These are phyloP conservation scores for Lemur catta DNA, from an alignment of 2,797 vertebrate genomes.

Conservation along the genomic window DNA sequence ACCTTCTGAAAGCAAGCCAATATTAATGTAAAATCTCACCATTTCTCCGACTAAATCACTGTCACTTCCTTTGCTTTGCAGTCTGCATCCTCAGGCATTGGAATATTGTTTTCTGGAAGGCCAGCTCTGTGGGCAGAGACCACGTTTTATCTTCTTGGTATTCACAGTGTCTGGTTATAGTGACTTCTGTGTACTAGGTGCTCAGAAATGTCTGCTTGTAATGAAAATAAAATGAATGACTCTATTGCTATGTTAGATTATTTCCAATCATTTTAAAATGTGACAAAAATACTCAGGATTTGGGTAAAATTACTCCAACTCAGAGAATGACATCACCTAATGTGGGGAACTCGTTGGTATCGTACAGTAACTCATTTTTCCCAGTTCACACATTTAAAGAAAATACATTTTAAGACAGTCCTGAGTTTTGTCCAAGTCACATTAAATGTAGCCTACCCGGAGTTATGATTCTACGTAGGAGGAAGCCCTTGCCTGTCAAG, in stretches of 20 bases:
- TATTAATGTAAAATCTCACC: neutral
- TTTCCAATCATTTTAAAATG: slow-evolving; percentile 31
- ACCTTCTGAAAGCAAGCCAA: neutral
- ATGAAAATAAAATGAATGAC: neutral
- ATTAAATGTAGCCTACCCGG: neutral
- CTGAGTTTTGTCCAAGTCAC: neutral
- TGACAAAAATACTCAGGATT: neutral
- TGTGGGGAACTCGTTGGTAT: neutral
- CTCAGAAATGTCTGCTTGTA: neutral
- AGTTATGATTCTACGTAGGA: neutral
- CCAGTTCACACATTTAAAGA: neutral
- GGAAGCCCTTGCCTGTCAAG: neutral
- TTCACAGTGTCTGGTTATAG: neutral
- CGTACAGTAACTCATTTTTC: neutral
- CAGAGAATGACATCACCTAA: neutral
- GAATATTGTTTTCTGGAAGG: neutral
- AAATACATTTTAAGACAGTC: slow-evolving; percentile 14
- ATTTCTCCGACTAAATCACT: neutral
- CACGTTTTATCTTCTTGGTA: neutral
- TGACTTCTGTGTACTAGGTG: neutral
- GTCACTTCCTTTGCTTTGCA: too few relatives aligned
- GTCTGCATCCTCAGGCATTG: neutral
- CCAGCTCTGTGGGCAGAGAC: neutral
- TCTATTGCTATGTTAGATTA: neutral
- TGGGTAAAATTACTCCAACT: neutral